Percentiles rank a stretch among this genome's conserved stretches.
Conservation (phyloP, 2,888 invertebrate genomes). For the Tricholauxania praeusta region DNA sequence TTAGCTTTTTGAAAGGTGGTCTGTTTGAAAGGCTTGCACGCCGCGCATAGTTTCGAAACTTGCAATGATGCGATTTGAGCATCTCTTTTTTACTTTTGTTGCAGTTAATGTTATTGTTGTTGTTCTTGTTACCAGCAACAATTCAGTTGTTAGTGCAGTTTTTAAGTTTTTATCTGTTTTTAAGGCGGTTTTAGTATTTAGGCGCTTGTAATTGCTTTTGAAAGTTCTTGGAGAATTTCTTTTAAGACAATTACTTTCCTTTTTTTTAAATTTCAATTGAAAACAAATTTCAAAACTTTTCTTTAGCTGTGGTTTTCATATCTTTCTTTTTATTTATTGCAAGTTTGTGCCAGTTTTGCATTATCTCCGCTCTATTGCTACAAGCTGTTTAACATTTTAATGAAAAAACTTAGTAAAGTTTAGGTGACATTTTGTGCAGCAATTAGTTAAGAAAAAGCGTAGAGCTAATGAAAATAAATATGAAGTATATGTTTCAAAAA, state of each 20-base stretch:
- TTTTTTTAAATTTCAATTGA: background rate
- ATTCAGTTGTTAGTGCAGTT: constrained; percentile 9
- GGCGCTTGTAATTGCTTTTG: constrained; percentile 59
- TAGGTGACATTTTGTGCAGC: too few relatives aligned
- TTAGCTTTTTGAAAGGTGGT: constrained; percentile 25
- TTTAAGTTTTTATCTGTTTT: constrained; percentile 38
- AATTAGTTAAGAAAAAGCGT: too few relatives aligned
- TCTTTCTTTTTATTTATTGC: too few relatives aligned
- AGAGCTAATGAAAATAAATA: too few relatives aligned
- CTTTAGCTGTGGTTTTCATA: background rate
- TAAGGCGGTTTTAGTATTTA: constrained; percentile 16
- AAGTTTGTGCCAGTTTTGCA: too few relatives aligned
- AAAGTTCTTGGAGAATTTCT: constrained; percentile 37
- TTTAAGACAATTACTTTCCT: background rate
- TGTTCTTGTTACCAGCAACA: background rate
- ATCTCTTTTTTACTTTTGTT: background rate
- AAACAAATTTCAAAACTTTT: background rate
- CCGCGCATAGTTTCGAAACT: background rate
- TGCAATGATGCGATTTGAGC: background rate
- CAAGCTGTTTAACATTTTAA: too few relatives aligned
- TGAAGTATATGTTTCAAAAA: too few relatives aligned
- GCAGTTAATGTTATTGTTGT: background rate
- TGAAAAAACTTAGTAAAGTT: too few relatives aligned
- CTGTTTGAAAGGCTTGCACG: constrained; percentile 7
- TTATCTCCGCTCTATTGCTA: too few relatives aligned